Evolutionary conservation across 1,140 invertebrate genomes (phyloP), one percentile per base, ranked within the genome.

Genomic region (Odontomachus brunneus): DNA sequence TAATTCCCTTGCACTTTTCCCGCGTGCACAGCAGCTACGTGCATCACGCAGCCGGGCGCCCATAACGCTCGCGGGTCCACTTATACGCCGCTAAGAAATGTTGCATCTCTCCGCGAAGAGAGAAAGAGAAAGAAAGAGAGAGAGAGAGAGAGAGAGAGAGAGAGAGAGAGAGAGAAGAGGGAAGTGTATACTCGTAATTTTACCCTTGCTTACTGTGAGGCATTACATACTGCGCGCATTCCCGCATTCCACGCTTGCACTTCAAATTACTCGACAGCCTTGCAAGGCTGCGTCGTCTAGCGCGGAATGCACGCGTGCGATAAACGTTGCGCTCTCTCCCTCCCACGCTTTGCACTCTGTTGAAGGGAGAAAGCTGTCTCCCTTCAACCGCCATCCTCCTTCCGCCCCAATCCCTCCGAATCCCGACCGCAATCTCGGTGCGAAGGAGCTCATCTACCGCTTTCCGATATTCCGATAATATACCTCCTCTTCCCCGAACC

Each of bases 321-420:
- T 66, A 66, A 66, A 76, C 48, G 62, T 22, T 2, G 22, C 12
- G 44, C 24, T 57, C 55, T 78, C 26, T 62, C 59, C 2, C 26
- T 29, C 59, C 26, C 38, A 1, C 44, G 65, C 48, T 67, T 78
- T 26, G 22, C 51, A 65, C 24, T 44, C 51, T 9, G 19, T 44
- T 22, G n/a, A n/a, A 15, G 14, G 33, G 33, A 12, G 24, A 17
- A 12, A 17, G 12, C 14, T 29, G 14, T 12, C 57, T 14, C 26
- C 53, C 51, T 24, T 60, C 53, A 4, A 1, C 19, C 14, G 3
- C 72, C 7, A 22, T 14, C 57, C 22, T 57, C 33, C 69, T 81
- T 73, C 33, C 76, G 76, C 76, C 51, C n/a, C n/a, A n/a, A n/a
- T n/a, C n/a, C n/a, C 62, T n/a, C 69, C 44, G 55, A 74, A 74